Evolutionary conservation across 1,140 invertebrate genomes (phyloP).

Genomic region (Armadillidium nasatum): DNA sequence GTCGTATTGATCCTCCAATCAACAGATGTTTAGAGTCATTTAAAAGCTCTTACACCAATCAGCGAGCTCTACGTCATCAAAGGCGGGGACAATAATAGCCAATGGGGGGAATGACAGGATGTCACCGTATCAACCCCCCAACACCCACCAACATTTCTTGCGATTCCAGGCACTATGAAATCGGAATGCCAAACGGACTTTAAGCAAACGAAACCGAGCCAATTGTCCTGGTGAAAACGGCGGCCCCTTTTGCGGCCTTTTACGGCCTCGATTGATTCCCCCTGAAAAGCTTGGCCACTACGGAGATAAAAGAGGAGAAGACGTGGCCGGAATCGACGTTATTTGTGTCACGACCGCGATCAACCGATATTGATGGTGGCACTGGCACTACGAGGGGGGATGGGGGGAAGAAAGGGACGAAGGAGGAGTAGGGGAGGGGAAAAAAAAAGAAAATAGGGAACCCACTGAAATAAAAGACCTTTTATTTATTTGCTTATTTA

Average conservation of each 20-base stretch:
- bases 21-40: constrained; percentile 13
- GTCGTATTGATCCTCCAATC: constrained; percentile 3
- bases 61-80: neutral
- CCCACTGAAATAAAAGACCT: too few relatives aligned
- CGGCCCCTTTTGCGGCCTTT: neutral
- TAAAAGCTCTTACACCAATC: constrained; percentile 3
- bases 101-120: constrained; percentile 1
- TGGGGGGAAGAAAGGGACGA: too few relatives aligned
- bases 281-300: too few relatives aligned
- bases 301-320: too few relatives aligned
- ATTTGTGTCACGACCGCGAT: too few relatives aligned
- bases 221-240: neutral
- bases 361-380: too few relatives aligned
- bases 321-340: too few relatives aligned
- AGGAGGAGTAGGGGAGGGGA: too few relatives aligned
- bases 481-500: too few relatives aligned
- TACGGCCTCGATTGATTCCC: too few relatives aligned
- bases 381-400: too few relatives aligned
- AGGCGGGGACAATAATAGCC: constrained; percentile 10
- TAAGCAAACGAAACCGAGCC: constrained; percentile 5
- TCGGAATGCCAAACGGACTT: constrained; percentile 2
- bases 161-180: neutral
- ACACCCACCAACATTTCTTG: neutral
- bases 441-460: too few relatives aligned
- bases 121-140: neutral